Percentiles rank a stretch among this genome's conserved stretches.
Conservation (phyloP, 1,140 invertebrate species). For the Bombus affinis region DNA sequence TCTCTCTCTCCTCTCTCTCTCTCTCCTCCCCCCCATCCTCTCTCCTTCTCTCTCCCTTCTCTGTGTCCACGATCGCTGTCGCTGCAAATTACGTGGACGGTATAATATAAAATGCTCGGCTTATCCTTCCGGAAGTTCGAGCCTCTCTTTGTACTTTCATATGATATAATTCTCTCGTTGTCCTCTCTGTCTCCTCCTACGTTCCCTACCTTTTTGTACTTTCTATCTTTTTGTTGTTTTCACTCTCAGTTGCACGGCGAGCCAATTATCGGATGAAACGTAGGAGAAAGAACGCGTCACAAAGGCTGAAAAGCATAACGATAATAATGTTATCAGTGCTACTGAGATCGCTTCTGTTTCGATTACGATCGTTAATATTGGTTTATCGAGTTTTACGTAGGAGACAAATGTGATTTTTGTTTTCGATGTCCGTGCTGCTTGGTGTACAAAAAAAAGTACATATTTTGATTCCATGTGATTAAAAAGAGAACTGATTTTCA, state of each 20-base stretch:
- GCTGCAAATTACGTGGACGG: conserved; percentile 25
- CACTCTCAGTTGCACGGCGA: neutral
- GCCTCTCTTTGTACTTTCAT: conserved; percentile 34
- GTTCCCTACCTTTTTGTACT: no score
- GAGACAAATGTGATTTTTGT: no score
- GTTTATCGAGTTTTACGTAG: neutral
- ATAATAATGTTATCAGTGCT: conserved; percentile 21
- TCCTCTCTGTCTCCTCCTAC: accelerated
- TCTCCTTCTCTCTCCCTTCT: no score
- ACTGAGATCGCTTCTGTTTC: neutral
- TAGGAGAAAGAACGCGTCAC: neutral
- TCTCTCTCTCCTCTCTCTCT: no score
- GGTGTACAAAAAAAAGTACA: no score
- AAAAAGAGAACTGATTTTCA: no score
- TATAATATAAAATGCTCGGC: conserved; percentile 22
- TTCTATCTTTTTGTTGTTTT: neutral
- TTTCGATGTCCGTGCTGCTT: no score
- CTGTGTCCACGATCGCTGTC: neutral
- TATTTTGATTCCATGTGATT: no score
- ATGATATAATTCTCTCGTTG: conserved; percentile 15
- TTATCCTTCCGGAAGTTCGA: conserved; percentile 36
- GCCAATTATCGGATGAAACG: conserved; percentile 40
- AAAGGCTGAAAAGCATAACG: neutral
- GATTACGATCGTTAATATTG: neutral
- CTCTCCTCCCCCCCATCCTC: no score